A percentile compares a stretch with the other conserved stretches of the same genome.
phyloP scores from a whole-genome alignment of 1,140 invertebrate species.

The Calycopis cecrops region DNA sequence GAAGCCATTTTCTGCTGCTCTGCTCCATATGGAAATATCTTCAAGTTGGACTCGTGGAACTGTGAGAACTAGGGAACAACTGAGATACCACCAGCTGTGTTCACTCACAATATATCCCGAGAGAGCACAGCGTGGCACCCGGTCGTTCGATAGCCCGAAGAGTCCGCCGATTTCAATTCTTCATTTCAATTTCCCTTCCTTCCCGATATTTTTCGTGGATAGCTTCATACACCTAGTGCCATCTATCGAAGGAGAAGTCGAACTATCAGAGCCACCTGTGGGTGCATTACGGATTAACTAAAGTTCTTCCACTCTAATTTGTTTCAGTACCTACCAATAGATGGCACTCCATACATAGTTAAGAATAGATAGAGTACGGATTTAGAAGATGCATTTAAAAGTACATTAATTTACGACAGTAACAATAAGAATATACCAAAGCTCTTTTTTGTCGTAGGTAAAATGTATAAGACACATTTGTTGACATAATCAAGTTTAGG shows the following conservation, averaged over 20 bases:
- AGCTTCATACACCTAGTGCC: neutral
- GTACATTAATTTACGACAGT: too few relatives aligned
- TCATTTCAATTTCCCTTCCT: conserved; percentile 59
- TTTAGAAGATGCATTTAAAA: too few relatives aligned
- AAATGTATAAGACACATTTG: too few relatives aligned
- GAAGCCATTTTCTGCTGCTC: too few relatives aligned
- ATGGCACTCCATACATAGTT: conserved; percentile 22
- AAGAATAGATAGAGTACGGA: too few relatives aligned
- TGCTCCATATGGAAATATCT: too few relatives aligned
- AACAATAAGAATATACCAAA: too few relatives aligned
- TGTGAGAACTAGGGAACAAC: conserved; percentile 77
- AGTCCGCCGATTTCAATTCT: conserved; percentile 19
- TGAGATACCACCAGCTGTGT: conserved; percentile 99
- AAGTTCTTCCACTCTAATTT: neutral
- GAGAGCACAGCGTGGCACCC: conserved; percentile 97
- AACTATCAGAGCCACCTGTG: conserved; percentile 25
- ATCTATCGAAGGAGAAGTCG: neutral
- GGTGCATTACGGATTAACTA: neutral
- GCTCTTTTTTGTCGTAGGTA: too few relatives aligned
- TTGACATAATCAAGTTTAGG: too few relatives aligned
- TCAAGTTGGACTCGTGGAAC: neutral
- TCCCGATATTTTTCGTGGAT: too few relatives aligned
- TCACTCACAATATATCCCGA: conserved; percentile 87
- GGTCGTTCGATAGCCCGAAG: conserved; percentile 77
- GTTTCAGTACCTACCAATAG: conserved; percentile 23